These are phyloP conservation scores for Catocala sponsa DNA, from an alignment of 2,888 invertebrate species.

Conservation along the genomic window DNA sequence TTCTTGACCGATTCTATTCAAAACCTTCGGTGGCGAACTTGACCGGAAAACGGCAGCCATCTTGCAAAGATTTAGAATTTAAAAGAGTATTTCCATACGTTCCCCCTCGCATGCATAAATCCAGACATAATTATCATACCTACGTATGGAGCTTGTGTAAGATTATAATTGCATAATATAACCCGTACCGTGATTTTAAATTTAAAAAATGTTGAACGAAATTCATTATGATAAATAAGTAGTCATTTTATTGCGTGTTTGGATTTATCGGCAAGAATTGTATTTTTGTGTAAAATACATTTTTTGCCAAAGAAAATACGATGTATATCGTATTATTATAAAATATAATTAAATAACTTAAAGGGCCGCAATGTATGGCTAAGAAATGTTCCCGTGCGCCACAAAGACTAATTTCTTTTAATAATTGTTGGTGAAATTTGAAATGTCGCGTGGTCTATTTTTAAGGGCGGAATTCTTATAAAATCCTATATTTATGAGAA, in stretches of 20 bases:
- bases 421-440: no score
- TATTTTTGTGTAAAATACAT: no score
- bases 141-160: slow-evolving; percentile 8
- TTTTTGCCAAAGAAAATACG: no score
- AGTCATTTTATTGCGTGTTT: background rate
- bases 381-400: no score
- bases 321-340: no score
- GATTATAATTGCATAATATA: slow-evolving; percentile 28
- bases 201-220: slow-evolving; percentile 8
- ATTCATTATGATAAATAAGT: slow-evolving; percentile 5
- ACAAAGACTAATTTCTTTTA: no score
- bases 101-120: slow-evolving; percentile 38
- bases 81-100: slow-evolving; percentile 34
- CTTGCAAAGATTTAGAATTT: slow-evolving; percentile 39
- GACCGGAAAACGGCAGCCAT: slow-evolving; percentile 30
- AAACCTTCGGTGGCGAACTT: slow-evolving; percentile 20
- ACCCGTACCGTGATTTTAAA: slow-evolving; percentile 13
- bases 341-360: no score
- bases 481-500: no score
- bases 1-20: background rate
- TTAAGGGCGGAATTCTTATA: no score
- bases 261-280: background rate
- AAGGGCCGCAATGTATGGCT: no score
- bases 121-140: slow-evolving; percentile 20
- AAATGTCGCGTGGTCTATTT: no score